These are phyloP conservation scores for Homalodisca vitripennis DNA, from an alignment of 1,140 invertebrate species.

Conservation along the genomic window DNA sequence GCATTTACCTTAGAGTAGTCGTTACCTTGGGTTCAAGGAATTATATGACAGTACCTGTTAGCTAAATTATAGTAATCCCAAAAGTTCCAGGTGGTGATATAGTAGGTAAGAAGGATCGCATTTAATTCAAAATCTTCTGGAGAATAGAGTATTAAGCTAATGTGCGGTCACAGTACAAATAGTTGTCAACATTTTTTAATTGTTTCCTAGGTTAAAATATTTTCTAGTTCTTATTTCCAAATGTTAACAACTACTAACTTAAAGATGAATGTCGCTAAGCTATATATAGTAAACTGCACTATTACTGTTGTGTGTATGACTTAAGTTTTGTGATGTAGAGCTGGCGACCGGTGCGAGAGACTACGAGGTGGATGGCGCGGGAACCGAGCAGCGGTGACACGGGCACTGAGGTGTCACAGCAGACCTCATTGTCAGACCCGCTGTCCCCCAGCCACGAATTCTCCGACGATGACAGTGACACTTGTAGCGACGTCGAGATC, in stretches of 20 bases:
- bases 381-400: constrained; percentile 36
- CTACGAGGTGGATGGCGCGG: constrained; percentile 37
- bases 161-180: background rate
- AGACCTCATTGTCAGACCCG: constrained; percentile 47
- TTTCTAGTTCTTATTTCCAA: background rate
- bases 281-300: background rate
- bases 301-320: background rate
- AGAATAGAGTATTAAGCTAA: no score
- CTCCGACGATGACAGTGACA: constrained; percentile 49
- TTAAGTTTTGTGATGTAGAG: constrained; percentile 41
- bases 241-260: background rate
- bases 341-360: constrained; percentile 44
- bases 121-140: no score
- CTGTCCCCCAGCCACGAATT: constrained; percentile 45
- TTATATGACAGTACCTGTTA: no score
- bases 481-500: constrained; percentile 45
- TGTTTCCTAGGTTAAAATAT: background rate
- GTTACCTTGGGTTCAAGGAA: no score
- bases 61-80: no score
- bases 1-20: no score
- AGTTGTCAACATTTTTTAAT: background rate
- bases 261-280: background rate
- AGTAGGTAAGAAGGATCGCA: no score
- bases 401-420: constrained; percentile 46
- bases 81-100: no score